Evolutionary conservation across 2,113 vertebrate species (phyloP).

Genomic region (Daphoenositta chrysoptera): DNA sequence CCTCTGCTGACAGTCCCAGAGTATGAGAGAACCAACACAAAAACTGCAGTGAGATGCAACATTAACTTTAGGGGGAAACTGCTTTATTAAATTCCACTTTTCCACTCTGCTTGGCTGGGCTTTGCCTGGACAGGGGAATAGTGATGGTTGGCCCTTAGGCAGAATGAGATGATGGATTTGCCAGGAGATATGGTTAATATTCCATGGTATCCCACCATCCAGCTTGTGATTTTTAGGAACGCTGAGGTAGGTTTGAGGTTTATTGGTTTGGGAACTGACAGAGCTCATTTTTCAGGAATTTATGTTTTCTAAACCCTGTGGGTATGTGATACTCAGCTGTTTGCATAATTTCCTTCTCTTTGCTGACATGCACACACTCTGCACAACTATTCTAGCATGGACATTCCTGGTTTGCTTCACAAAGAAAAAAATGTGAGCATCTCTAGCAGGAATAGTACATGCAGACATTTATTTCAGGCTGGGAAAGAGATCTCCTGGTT

Average conservation of each 20-base stretch:
- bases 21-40: background rate
- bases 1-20: background rate
- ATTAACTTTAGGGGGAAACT: background rate
- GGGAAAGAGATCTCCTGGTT: background rate
- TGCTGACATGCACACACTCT: background rate
- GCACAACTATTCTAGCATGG: background rate
- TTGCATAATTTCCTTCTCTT: background rate
- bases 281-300: background rate
- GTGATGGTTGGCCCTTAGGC: background rate
- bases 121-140: background rate
- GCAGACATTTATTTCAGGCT: background rate
- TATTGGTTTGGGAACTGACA: background rate
- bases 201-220: background rate
- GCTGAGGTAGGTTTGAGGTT: background rate
- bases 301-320: background rate
- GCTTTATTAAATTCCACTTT: background rate
- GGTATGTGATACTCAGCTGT: background rate
- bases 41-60: background rate
- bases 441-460: background rate
- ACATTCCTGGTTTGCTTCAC: background rate
- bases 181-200: background rate
- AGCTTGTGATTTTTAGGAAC: background rate
- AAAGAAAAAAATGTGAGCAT: background rate
- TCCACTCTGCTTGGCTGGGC: background rate
- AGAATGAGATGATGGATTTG: background rate